Evolutionary conservation across 2,888 invertebrate species (phyloP), one percentile per base, ranked within the genome.

Genomic region (Hirtodrosophila trivittata): DNA sequence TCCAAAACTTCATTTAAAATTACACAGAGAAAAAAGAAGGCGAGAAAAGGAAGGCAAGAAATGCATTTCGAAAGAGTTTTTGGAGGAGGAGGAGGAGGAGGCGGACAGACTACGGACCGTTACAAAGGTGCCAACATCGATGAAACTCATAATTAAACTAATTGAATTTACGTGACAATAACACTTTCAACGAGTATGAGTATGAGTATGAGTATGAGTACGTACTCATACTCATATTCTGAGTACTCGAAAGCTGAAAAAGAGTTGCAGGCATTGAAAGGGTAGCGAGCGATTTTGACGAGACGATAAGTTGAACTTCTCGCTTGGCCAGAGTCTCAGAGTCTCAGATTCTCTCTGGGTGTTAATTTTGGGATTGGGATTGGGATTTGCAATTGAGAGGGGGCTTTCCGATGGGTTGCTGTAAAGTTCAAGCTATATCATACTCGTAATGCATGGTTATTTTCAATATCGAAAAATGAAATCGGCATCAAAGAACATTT

Each of bases 391-490:
- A 50, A 33, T 35, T 41, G 51, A 6, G 33, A 33, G 30, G 28
- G n/a, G n/a, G n/a, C n/a, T n/a, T n/a, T n/a, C n/a, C n/a, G n/a
- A n/a, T 51, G 21, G 9, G 18, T 7, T 52, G 37, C 12, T 35
- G 59, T 42, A 30, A 51, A 42, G 68, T 75, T 68, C 59, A 77
- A 66, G 66, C 65, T 57, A 60, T 21, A 21, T 21, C 18, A 21
- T 21, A 21, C 18, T 59, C 41, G 47, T 86, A 85, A 86, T 87
- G 80, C 86, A 81, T 70, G 87, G 87, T 86, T 87, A 84, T 87
- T 87, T 87, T 72, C 80, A 87, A 87, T 87, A 87, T 87, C 86
- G 70, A 80, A 80, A 87, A 85, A 83, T 85, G 86, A 87, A 87
- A 87, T 84, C 85, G 75, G 81, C 85, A 76, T 84, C 86, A 82